Evolutionary conservation across 2,797 vertebrate species (phyloP).

Genomic region (Onychomys torridus): DNA sequence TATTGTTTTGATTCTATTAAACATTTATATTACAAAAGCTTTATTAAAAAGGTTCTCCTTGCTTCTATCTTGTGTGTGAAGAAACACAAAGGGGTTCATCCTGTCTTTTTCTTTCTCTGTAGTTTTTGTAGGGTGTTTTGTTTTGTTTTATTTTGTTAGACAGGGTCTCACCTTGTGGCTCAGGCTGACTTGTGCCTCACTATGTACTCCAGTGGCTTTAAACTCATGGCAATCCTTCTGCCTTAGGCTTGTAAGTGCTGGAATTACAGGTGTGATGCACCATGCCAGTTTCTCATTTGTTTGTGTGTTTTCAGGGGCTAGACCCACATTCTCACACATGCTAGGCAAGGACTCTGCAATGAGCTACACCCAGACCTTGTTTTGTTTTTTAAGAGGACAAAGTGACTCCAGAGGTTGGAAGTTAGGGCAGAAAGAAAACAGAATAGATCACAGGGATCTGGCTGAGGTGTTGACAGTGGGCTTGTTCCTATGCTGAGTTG

Average conservation of each 20-base stretch:
- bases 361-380: neutral
- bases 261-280: neutral
- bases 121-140: neutral
- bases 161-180: neutral
- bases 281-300: neutral
- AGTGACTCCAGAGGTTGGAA: slow-evolving; percentile 91
- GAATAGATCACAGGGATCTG: neutral
- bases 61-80: slow-evolving; percentile 95
- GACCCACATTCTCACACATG: neutral
- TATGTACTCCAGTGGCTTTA: neutral
- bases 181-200: neutral
- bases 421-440: neutral
- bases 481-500: neutral
- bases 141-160: neutral
- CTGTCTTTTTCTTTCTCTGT: neutral
- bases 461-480: neutral
- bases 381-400: slow-evolving; percentile 84
- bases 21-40: slow-evolving; percentile 91
- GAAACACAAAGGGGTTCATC: slow-evolving; percentile 88
- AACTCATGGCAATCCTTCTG: neutral
- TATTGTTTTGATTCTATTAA: slow-evolving; percentile 9
- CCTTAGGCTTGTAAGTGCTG: neutral
- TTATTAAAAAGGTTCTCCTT: slow-evolving; percentile 92
- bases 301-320: neutral
- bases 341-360: neutral